Base-by-base conservation (phyloP, 2,888 invertebrate species). In the Chrysolina americana region DNA sequence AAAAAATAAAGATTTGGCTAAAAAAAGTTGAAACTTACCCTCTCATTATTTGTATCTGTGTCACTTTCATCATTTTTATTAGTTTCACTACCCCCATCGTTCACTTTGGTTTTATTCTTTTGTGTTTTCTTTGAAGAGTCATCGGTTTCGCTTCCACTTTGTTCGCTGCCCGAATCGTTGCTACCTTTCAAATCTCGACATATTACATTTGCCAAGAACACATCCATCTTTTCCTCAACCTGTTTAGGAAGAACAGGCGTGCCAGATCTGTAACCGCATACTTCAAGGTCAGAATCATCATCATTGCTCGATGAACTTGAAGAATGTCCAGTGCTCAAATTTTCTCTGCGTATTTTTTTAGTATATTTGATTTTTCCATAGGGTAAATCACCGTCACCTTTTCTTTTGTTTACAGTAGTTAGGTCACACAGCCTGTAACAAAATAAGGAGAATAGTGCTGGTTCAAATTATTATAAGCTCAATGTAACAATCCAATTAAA, bases 201-300 rank as follows among this genome's bases (percentile, higher is more conserved):
- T 62, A 73, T 75, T 8, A 62, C 65, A 21, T 70, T 53, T 5
- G 78, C 77, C 63, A 78, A 44, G 44, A 76, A 68, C 6, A 69
- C 71, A 68, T 77, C 76, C 44, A 75, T 17, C 70, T 68, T 77
- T 56, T 76, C 21, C 41, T 68, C 70, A 66, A 65, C n/a, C 48
- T 70, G 50, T 17, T 36, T 17, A n/a, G 47, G 48, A 10, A 77
- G 65, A 41, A 63, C 65, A 70, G 73, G 69, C 11, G 48, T 73
- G 50, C 59, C 56, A 10, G 72, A 44, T 63, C 48, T 53, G 15
- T 44, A 36, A 36, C 70, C 62, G 15, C 62, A 36, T 21, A 53
- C 11, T 56, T 59, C 73, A 15, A 44, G 63, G 15, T 70, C 65
- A 65, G 71, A 44, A 48, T 73, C 73, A 36, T 48, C 71, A 48